Percentiles rank a stretch among this genome's conserved stretches.
Conservation (phyloP, 1,140 invertebrate genomes). For the Drosophila malerkotliana region DNA sequence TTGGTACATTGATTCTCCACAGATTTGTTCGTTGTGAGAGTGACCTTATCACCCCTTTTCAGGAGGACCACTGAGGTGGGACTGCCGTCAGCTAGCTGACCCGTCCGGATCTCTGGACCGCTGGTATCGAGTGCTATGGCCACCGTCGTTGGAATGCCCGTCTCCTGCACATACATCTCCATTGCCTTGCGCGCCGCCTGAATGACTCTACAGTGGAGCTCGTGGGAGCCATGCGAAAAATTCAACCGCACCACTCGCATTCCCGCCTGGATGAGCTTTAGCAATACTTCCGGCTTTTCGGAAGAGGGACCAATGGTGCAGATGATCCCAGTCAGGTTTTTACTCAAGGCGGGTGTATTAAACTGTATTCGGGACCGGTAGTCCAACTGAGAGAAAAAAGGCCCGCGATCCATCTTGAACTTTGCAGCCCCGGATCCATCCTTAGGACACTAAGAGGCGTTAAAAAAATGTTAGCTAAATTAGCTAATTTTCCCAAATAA, state of each 20-base stretch:
- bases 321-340: slow-evolving; percentile 96
- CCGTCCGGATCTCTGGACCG: slow-evolving; percentile 98
- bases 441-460: not conserved
- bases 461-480: not conserved
- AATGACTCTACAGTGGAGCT: slow-evolving; percentile 96
- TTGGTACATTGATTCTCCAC: slow-evolving; percentile 91
- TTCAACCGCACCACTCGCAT: slow-evolving; percentile 99
- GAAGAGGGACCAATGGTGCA: slow-evolving; percentile 94
- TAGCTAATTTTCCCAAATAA: no score
- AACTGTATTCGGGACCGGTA: slow-evolving; percentile 97
- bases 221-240: slow-evolving; percentile 98
- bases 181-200: slow-evolving; percentile 92
- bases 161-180: slow-evolving; percentile 89
- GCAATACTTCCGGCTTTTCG: slow-evolving; percentile 90
- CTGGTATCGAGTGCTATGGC: slow-evolving; percentile 98
- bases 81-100: slow-evolving; percentile 90
- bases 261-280: slow-evolving; percentile 97
- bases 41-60: slow-evolving; percentile 89
- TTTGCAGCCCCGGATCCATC: not conserved
- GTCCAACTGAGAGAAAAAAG: slow-evolving; percentile 86
- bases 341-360: slow-evolving; percentile 89
- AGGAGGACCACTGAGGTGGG: slow-evolving; percentile 93
- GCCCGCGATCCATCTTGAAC: slow-evolving; percentile 37
- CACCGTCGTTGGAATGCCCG: slow-evolving; percentile 65
- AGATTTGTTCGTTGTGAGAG: slow-evolving; percentile 93